These are phyloP conservation scores for Drosophila novamexicana DNA, from an alignment of 1,140 invertebrate species.

Conservation along the genomic window DNA sequence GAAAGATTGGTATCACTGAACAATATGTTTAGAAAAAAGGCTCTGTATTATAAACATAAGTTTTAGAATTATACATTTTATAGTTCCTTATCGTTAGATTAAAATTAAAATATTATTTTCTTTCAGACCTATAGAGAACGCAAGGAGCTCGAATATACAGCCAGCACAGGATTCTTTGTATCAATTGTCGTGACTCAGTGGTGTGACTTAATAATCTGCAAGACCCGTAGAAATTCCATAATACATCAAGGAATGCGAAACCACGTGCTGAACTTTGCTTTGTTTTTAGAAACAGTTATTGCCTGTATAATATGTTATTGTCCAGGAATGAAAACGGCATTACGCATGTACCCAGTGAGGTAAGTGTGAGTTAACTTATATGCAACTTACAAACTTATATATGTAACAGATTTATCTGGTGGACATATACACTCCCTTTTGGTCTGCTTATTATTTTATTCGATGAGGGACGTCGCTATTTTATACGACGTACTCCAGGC, in stretches of 20 bases:
- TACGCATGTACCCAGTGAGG: conserved; percentile 52
- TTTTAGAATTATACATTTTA: no score
- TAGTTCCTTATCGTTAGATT: no score
- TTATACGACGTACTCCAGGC: conserved; percentile 88
- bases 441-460: conserved; percentile 90
- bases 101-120: background rate
- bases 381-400: background rate
- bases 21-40: accelerated
- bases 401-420: conserved; percentile 42
- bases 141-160: conserved; percentile 92
- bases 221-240: conserved; percentile 92
- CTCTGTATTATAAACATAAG: no score
- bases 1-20: no score
- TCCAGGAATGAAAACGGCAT: conserved; percentile 87
- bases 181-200: conserved; percentile 94
- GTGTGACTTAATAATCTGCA: conserved; percentile 92
- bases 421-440: conserved; percentile 89
- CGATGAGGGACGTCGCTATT: conserved; percentile 90
- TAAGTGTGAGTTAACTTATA: conserved; percentile 13
- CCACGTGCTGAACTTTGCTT: conserved; percentile 90
- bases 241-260: conserved; percentile 91
- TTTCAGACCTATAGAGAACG: conserved; percentile 88
- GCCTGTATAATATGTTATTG: conserved; percentile 90
- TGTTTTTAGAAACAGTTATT: conserved; percentile 90
- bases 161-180: conserved; percentile 83